Percentiles rank a stretch among this genome's conserved stretches.
These are phyloP conservation scores for Trichosurus vulpecula DNA, from an alignment of 2,797 vertebrate genomes.

Conservation along the genomic window DNA sequence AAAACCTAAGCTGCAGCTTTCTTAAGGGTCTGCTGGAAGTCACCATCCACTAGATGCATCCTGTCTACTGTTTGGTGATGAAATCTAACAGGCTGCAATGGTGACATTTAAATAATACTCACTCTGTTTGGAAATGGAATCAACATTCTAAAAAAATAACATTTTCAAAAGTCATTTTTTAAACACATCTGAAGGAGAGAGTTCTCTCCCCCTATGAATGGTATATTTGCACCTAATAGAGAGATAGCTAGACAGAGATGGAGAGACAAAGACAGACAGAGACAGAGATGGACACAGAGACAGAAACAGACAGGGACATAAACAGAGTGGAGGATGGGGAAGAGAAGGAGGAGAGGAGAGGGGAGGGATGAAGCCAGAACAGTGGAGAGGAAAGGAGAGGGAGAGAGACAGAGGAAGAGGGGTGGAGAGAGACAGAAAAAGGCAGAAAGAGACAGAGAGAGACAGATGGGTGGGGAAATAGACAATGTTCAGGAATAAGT, in stretches of 20 bases:
- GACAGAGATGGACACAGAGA: background rate
- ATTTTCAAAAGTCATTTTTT: conserved; percentile 23
- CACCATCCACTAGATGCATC: background rate
- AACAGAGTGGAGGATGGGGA: background rate
- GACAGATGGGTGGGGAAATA: background rate
- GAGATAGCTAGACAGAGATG: background rate
- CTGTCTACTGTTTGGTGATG: background rate
- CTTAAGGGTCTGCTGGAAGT: conserved; percentile 36
- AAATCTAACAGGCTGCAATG: conserved; percentile 38
- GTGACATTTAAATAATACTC: conserved; percentile 57
- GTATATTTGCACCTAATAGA: background rate
- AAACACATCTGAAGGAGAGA: background rate
- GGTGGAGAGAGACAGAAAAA: background rate
- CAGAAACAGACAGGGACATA: background rate
- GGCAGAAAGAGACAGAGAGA: background rate
- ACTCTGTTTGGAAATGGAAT: conserved; percentile 60
- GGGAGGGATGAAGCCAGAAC: background rate
- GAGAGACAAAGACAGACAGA: background rate
- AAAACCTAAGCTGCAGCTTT: conserved; percentile 58
- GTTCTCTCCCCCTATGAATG: background rate
- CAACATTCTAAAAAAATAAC: conserved; percentile 59
- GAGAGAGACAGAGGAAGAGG: background rate
- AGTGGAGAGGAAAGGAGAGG: background rate
- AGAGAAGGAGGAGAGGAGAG: background rate
- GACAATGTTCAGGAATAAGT: conserved; percentile 42